A percentile compares a stretch with the other conserved stretches of the same genome.
These are phyloP conservation scores for Zaprionus inermis DNA, from an alignment of 1,140 invertebrate genomes.

Conservation along the genomic window DNA sequence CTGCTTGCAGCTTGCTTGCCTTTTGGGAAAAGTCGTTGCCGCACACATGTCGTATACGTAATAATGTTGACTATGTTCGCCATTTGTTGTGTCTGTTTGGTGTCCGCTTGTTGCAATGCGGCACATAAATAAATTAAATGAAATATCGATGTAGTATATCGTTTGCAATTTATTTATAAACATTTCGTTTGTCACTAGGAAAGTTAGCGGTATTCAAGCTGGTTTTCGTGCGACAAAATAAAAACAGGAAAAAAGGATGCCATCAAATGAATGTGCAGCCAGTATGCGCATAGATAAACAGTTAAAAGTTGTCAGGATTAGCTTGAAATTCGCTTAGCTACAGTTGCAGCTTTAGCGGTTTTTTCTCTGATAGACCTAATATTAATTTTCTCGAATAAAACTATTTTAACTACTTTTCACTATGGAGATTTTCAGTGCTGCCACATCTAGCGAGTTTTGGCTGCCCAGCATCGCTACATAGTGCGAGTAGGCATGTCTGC, in stretches of 20 bases:
- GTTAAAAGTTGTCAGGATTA: background rate
- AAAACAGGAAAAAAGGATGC: background rate
- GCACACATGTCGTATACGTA: slow-evolving; percentile 69
- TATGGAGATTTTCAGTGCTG: background rate
- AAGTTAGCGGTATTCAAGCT: slow-evolving; percentile 13
- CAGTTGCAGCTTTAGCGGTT: slow-evolving; percentile 1
- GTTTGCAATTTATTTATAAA: slow-evolving; percentile 73
- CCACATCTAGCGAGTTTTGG: slow-evolving; percentile 3
- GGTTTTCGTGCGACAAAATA: background rate
- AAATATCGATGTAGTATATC: slow-evolving; percentile 47
- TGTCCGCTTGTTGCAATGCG: slow-evolving; percentile 49
- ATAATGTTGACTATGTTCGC: slow-evolving; percentile 55
- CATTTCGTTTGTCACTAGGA: slow-evolving; percentile 49
- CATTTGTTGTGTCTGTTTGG: slow-evolving; percentile 43
- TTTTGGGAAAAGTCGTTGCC: slow-evolving; percentile 63
- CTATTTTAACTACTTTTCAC: background rate
- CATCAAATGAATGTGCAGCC: background rate
- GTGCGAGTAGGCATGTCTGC: too few species aligned
- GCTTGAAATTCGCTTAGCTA: background rate
- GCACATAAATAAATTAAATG: slow-evolving; percentile 63
- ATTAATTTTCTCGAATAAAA: background rate
- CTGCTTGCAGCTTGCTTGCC: slow-evolving; percentile 49
- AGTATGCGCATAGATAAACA: background rate
- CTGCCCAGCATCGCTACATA: background rate
- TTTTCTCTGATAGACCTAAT: too few species aligned